Evolutionary conservation across 2,113 vertebrate species (phyloP).

Genomic region (Megaleporinus macrocephalus): DNA sequence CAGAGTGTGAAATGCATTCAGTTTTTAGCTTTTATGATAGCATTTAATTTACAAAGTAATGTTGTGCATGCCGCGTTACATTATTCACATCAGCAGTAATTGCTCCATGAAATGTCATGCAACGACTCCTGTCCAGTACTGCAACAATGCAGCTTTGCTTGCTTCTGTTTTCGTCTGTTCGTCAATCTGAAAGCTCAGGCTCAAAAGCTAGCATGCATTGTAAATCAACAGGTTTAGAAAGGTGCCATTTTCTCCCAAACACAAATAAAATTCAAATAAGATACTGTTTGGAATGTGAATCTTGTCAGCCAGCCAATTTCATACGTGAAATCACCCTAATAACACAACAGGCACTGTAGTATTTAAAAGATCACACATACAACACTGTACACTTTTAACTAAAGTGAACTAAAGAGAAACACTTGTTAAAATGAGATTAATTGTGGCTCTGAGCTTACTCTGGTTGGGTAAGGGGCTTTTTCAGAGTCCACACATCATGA

Average conservation of each 20-base stretch:
- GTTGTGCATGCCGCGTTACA: no score
- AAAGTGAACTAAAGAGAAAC: not conserved
- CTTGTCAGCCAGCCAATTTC: not conserved
- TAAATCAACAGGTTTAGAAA: not conserved
- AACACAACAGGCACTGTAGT: slow-evolving; percentile 11
- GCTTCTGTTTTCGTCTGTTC: no score
- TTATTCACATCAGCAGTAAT: no score
- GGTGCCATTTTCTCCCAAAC: not conserved
- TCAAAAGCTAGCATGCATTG: not conserved
- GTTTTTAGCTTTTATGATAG: no score
- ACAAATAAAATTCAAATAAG: not conserved
- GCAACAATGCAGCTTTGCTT: no score
- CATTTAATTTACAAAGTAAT: no score
- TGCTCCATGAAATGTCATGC: no score
- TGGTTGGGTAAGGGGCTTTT: slow-evolving; percentile 33
- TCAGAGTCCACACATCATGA: slow-evolving; percentile 67
- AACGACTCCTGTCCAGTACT: no score
- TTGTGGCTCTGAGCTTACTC: slow-evolving; percentile 46
- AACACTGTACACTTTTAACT: not conserved
- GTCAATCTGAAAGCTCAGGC: no score
- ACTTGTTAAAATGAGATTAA: not conserved
- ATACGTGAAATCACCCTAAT: slow-evolving; percentile 1
- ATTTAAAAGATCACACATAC: slow-evolving; percentile 3
- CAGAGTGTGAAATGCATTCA: no score
- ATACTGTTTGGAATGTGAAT: not conserved